Evolutionary conservation across 2,888 invertebrate genomes (phyloP), one percentile per base, ranked within the genome.

Genomic region (Sepioteuthis lessoniana): DNA sequence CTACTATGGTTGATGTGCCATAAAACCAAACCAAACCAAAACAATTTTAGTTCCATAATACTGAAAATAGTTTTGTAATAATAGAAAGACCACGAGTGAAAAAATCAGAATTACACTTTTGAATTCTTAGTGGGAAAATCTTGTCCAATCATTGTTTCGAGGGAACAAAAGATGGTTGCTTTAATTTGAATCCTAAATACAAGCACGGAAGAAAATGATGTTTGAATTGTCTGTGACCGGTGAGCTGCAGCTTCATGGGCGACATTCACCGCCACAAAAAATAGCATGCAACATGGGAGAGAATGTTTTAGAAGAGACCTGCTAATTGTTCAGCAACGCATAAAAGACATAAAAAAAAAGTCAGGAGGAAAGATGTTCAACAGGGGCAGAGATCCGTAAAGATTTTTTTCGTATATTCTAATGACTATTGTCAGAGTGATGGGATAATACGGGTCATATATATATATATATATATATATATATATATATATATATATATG

Each of bases 271-370:
- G 76, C n/a, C n/a, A 76, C 7, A 35, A 16, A 76, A 76, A n/a
- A 76, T 76, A 76, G n/a, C 76, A 76, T 76, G 76, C n/a, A 76
- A 76, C 35, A 76, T n/a, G 76, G 25, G 76, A 16, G 76, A 76
- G 13, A 35, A 76, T 35, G 35, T 76, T 76, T n/a, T 16, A 76
- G 76, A 19, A n/a, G 76, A 5, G 35, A 76, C n/a, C 76, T 76
- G 76, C 76, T 76, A 76, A 76, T 76, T 76, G 76, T 76, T 76
- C n/a, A 76, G n/a, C 76, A n/a, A n/a, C n/a, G n/a, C 76, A 76
- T 35, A 76, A 76, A 35, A 35, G 60, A 13, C 55, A 55, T 42
- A 25, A 13, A 76, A n/a, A 76, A 76, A 60, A 76, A 76, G 76
- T 76, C 76, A 76, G n/a, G 19, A 76, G n/a, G 76, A 76, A 76